Base-by-base conservation (phyloP, 2,888 invertebrate species). In the Entomobrya multifasciata region DNA sequence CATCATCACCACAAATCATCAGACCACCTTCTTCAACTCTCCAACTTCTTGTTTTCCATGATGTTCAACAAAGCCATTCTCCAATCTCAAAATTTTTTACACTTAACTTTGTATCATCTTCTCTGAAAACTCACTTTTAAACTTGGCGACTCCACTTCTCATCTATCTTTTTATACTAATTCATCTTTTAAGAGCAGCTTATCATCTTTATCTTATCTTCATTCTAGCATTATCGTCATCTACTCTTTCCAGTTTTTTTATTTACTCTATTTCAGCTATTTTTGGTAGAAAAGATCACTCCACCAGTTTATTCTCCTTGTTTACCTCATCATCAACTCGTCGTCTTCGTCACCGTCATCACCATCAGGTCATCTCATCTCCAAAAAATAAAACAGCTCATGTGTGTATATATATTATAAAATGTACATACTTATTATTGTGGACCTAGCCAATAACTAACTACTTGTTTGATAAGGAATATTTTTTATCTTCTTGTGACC, bases 401-500 rank as follows among this genome's bases (percentile, higher is more conserved):
- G 44, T 44, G 5, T 44, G 5, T n/a, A 49, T 13, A 11, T 49
- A 15, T 49, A 36, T 36, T 36, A 36, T 36, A 36, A 36, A 4
- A 36, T 44, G 44, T 36, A 36, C 36, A 22, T 57, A 20, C 10
- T 11, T 22, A 11, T 22, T 22, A n/a, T 57, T 22, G 25, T 36
- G 17, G 30, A 5, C 27, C 27, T 17, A 20, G 3, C 36, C 36
- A 62, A 41, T 30, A 60, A 17, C 36, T 13, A 17, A 44, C 22
- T 41, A 67, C n/a, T n/a, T 57, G 47, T 17, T 70, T 70, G 70
- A 70, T 70, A 70, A 70, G 70, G 47, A 47, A 70, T 70, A 22
- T 47, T 13, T 67, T 44, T 67, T 65, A 65, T 65, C 65, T 65
- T 65, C 65, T 8, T 60, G 60, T 70, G 70, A 70, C 70, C 70